Evolutionary conservation across 2,113 vertebrate genomes (phyloP).

Genomic region (Opisthocomus hoazin): DNA sequence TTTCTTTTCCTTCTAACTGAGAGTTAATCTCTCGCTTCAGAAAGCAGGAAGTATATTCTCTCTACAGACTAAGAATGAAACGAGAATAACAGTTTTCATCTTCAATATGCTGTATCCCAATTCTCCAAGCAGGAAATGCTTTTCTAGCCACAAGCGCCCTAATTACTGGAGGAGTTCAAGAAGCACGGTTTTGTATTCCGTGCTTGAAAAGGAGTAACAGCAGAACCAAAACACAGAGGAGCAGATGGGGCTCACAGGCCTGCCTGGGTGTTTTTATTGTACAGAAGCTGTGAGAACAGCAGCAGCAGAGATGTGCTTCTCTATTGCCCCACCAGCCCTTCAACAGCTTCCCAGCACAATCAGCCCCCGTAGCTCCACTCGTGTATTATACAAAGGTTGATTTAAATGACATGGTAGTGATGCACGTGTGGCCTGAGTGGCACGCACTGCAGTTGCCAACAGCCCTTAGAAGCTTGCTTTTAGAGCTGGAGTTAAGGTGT

Average conservation of each 20-base stretch:
- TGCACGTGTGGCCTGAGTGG: not conserved
- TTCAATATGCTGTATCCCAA: not conserved
- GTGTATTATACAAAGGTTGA: not conserved
- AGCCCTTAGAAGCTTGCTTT: not conserved
- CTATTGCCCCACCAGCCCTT: not conserved
- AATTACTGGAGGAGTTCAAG: not conserved
- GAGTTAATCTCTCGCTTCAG: not conserved
- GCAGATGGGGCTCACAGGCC: not conserved
- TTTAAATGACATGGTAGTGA: not conserved
- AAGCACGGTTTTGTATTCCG: not conserved
- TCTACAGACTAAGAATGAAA: not conserved
- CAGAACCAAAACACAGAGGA: not conserved
- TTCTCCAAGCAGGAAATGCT: slow-evolving; percentile 50
- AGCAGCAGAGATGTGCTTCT: not conserved
- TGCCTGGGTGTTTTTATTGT: not conserved
- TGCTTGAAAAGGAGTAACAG: not conserved
- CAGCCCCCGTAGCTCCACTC: not conserved
- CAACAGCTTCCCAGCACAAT: not conserved
- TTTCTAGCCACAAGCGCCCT: slow-evolving; percentile 31
- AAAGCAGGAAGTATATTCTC: not conserved
- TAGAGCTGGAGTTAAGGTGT: not conserved
- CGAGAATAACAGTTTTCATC: not conserved
- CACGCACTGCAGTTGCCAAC: not conserved
- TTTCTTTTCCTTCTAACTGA: not conserved
- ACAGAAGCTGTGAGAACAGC: not conserved